These are phyloP conservation scores for Habroteleia sp. DNA, from an alignment of 2,888 invertebrate species.

Conservation along the genomic window DNA sequence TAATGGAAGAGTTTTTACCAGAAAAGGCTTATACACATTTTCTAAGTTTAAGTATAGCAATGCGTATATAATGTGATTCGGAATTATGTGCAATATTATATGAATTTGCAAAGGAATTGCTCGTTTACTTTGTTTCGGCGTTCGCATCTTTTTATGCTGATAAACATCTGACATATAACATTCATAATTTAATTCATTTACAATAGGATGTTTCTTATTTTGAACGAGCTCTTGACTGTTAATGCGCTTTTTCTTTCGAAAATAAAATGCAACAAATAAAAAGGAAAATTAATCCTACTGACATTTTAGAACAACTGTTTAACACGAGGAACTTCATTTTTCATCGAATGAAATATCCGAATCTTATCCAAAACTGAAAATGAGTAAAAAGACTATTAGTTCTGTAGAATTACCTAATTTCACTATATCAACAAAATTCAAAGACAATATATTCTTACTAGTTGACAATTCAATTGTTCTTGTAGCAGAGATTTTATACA, in stretches of 20 bases:
- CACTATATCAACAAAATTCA: too few relatives aligned
- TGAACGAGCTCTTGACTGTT: background rate
- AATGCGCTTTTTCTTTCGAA: background rate
- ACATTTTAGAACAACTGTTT: background rate
- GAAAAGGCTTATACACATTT: background rate
- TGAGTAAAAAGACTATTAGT: too few relatives aligned
- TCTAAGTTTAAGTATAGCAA: background rate
- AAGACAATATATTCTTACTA: too few relatives aligned
- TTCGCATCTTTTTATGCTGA: too few relatives aligned
- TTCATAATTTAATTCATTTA: conserved; percentile 2
- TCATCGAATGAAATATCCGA: too few relatives aligned
- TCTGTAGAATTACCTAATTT: too few relatives aligned
- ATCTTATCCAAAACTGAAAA: too few relatives aligned
- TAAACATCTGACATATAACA: background rate
- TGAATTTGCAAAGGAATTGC: conserved; percentile 1
- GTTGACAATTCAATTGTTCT: too few relatives aligned
- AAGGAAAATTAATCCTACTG: background rate
- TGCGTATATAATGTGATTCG: background rate
- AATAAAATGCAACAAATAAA: conserved; percentile 2
- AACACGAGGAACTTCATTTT: too few relatives aligned
- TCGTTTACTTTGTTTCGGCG: too few relatives aligned
- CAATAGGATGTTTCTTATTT: background rate
- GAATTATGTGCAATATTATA: background rate
- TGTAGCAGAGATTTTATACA: too few relatives aligned
- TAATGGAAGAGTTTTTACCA: background rate